Conservation (phyloP, 1,140 invertebrate genomes). For the Caerostris extrusa region DNA sequence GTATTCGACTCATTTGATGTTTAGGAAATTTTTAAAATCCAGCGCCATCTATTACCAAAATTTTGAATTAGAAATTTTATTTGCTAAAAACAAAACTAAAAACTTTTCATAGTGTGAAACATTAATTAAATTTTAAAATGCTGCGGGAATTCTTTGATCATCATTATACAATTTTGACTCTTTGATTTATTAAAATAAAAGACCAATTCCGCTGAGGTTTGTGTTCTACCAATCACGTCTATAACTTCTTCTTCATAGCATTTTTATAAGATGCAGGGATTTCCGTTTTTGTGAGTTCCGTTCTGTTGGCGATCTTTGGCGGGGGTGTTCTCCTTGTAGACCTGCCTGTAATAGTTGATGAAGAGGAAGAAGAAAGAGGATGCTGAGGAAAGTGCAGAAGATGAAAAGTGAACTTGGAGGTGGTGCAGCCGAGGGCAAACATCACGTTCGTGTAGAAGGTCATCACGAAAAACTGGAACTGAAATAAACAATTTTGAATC, state of each 20-base stretch:
- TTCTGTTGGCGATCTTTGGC: background rate
- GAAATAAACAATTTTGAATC: no score
- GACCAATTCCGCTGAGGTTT: no score
- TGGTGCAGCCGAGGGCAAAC: slow-evolving; percentile 22
- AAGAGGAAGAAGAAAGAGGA: slow-evolving; percentile 62
- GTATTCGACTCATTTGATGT: no score
- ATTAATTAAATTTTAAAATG: no score
- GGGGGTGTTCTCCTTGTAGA: background rate
- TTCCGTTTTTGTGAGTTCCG: slow-evolving; percentile 15
- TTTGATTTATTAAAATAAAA: no score
- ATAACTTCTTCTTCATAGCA: slow-evolving; percentile 6
- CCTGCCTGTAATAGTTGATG: slow-evolving; percentile 47
- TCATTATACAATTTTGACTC: no score
- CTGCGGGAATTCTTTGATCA: no score
- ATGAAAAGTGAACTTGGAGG: slow-evolving; percentile 41
- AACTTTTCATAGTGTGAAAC: no score
- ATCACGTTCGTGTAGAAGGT: slow-evolving; percentile 38
- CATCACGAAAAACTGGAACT: slow-evolving; percentile 64
- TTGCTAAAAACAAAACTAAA: no score
- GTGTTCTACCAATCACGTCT: background rate
- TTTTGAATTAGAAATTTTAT: no score
- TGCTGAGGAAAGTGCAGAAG: background rate
- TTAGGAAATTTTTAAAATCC: no score
- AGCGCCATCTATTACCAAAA: no score
- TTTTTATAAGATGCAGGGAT: background rate